phyloP scores from a whole-genome alignment of 2,797 vertebrate genomes.

The Enteromius trimaculatus region DNA sequence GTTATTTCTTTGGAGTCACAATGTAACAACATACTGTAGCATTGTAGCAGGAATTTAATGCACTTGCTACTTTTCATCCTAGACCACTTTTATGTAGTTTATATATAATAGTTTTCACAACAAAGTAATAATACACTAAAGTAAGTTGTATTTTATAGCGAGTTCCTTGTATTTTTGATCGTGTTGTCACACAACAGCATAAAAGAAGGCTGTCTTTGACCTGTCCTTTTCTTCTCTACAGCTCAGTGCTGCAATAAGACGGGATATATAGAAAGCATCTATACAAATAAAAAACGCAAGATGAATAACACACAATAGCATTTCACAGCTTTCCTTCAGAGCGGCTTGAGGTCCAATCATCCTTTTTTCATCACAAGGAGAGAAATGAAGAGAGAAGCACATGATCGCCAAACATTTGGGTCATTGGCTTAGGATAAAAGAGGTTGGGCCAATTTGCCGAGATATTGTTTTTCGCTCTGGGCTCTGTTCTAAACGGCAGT shows the following conservation, averaged over 20 bases:
- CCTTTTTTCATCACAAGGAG: constrained; percentile 53
- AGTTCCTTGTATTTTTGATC: not conserved
- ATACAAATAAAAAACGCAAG: not conserved
- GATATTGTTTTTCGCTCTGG: constrained; percentile 60
- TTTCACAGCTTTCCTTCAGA: constrained; percentile 57
- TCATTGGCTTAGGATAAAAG: constrained; percentile 70
- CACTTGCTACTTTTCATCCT: not conserved
- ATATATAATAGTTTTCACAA: not conserved
- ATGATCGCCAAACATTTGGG: constrained; percentile 60
- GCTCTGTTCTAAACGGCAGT: constrained; percentile 67
- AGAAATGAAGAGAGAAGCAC: constrained; percentile 38
- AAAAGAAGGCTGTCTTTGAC: not conserved
- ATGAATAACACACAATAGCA: constrained; percentile 55
- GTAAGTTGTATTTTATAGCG: not conserved
- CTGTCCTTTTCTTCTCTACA: not conserved
- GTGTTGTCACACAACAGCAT: not conserved
- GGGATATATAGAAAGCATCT: constrained; percentile 60
- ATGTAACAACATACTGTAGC: not conserved
- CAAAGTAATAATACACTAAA: not conserved
- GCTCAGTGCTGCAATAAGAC: not conserved
- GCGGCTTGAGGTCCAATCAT: constrained; percentile 62
- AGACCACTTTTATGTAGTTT: not conserved
- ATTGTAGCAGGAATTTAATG: not conserved
- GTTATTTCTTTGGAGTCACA: not conserved
- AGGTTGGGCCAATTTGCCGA: constrained; percentile 52